Conservation (phyloP, 2,888 invertebrate genomes). For the Kryphioiulus occultus region DNA sequence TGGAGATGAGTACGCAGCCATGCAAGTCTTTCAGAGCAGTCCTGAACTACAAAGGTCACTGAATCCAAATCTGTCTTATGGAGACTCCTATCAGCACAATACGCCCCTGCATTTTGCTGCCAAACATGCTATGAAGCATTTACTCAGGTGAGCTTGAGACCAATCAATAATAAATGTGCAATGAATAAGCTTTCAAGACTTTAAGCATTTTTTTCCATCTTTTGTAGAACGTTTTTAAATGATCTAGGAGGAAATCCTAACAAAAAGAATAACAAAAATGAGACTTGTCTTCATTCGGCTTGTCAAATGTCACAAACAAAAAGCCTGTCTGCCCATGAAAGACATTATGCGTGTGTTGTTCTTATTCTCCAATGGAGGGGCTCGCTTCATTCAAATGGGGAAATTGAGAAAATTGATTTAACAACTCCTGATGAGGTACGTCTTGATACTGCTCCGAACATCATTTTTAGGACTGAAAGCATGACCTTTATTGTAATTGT, state of each 20-base stretch:
- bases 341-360: constrained; percentile 70
- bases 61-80: constrained; percentile 73
- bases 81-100: constrained; percentile 72
- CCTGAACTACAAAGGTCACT: constrained; percentile 71
- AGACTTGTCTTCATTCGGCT: constrained; percentile 71
- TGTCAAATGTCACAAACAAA: constrained; percentile 65
- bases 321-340: constrained; percentile 67
- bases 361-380: constrained; percentile 72
- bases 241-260: constrained; percentile 74
- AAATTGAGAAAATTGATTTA: constrained; percentile 69
- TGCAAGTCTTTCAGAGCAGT: constrained; percentile 71
- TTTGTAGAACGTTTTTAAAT: constrained; percentile 69
- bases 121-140: constrained; percentile 72
- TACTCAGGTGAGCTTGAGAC: constrained; percentile 65
- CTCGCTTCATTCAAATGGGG: constrained; percentile 65
- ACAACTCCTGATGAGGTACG: constrained; percentile 69
- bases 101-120: constrained; percentile 74
- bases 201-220: constrained; percentile 28
- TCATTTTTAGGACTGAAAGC: not conserved
- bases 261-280: constrained; percentile 71
- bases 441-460: not conserved
- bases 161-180: not conserved
- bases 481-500: no score
- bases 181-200: not conserved
- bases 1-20: constrained; percentile 75